phyloP scores from a whole-genome alignment of 2,888 invertebrate species.

The Xestobium rufovillosum region DNA sequence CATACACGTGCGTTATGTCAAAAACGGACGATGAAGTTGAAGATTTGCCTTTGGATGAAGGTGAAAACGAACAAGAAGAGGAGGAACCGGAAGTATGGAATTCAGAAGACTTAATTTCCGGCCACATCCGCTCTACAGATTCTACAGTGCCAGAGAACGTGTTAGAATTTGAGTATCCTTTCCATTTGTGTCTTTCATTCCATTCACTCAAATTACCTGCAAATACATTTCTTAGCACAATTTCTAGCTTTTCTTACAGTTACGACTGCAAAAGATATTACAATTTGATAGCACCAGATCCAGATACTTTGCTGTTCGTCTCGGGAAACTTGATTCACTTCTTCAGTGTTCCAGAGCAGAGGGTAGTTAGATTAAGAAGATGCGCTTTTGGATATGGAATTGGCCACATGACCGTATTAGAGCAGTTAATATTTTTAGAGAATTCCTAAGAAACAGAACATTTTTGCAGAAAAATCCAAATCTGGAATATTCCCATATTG shows the following conservation, averaged over 20 bases:
- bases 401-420: constrained; percentile 66
- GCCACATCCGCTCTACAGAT: constrained; percentile 46
- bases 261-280: constrained; percentile 76
- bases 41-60: constrained; percentile 13
- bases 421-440: constrained; percentile 5
- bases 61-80: constrained; percentile 20
- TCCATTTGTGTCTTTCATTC: too few relatives aligned
- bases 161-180: constrained; percentile 65
- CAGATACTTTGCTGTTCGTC: constrained; percentile 65
- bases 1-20: too few relatives aligned
- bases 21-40: constrained; percentile 20
- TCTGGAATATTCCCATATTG: constrained; percentile 56
- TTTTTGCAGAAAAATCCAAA: constrained; percentile 54
- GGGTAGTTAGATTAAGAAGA: constrained; percentile 60
- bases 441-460: background rate
- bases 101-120: constrained; percentile 50
- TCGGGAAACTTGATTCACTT: constrained; percentile 79
- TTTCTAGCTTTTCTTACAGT: constrained; percentile 72
- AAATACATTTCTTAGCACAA: constrained; percentile 4
- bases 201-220: constrained; percentile 1
- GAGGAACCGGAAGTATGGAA: constrained; percentile 29
- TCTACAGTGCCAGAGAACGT: constrained; percentile 52
- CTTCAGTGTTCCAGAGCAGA: constrained; percentile 59
- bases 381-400: constrained; percentile 73
- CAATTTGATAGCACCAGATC: constrained; percentile 72